phyloP scores from a whole-genome alignment of 2,888 invertebrate species.

The Scaptomyza cyrtandrae region DNA sequence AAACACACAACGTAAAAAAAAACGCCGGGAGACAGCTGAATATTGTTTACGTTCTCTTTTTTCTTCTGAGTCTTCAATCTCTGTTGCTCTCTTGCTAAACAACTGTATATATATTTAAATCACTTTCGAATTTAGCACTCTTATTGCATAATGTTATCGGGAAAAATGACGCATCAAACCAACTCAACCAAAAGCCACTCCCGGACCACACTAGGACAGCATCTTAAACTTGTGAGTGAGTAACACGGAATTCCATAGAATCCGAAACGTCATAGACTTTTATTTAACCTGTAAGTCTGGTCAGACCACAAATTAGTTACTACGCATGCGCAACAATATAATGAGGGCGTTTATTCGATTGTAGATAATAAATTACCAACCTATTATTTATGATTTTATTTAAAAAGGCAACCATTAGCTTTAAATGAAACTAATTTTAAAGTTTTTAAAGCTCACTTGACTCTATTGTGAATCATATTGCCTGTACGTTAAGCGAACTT shows the following conservation, averaged over 20 bases:
- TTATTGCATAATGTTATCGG: constrained; percentile 52
- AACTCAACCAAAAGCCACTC: constrained; percentile 2
- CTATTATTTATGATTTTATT: neutral
- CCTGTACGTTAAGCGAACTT: neutral
- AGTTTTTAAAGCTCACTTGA: neutral
- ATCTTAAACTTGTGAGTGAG: constrained; percentile 30
- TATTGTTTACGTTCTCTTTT: constrained; percentile 12
- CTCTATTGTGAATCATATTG: neutral
- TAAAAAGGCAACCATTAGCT: neutral
- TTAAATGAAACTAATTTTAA: neutral
- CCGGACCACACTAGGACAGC: constrained; percentile 6
- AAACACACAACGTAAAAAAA: constrained; percentile 55
- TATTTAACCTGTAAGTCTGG: neutral
- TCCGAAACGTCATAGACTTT: constrained; percentile 6
- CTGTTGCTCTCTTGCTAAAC: neutral
- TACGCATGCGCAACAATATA: constrained; percentile 24
- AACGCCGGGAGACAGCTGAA: constrained; percentile 48
- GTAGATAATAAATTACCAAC: too few relatives aligned
- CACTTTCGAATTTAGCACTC: constrained; percentile 39
- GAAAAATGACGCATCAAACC: constrained; percentile 36
- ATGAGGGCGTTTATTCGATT: neutral
- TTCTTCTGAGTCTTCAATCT: neutral
- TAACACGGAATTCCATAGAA: constrained; percentile 26
- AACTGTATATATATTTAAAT: constrained; percentile 20
- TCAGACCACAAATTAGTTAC: neutral